Conservation (phyloP, 2,113 vertebrate genomes). For the Python bivittatus region DNA sequence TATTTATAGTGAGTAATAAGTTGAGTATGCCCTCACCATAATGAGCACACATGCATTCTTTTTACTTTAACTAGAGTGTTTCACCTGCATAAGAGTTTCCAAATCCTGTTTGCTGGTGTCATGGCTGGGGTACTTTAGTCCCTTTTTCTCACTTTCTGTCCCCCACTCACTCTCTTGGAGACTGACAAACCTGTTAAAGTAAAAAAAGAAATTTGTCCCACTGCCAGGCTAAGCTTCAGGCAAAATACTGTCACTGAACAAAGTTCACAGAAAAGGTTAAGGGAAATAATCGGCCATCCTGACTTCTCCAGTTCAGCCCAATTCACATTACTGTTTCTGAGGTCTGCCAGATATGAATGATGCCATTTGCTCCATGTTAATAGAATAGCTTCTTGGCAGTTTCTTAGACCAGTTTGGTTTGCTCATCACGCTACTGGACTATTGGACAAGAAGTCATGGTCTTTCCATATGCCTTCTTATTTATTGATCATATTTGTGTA, state of each 20-base stretch:
- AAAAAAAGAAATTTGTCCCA: constrained; percentile 49
- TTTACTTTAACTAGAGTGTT: not conserved
- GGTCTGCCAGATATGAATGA: not conserved
- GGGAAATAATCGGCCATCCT: constrained; percentile 45
- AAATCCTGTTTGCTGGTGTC: not conserved
- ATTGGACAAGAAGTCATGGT: not conserved
- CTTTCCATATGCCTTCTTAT: not conserved
- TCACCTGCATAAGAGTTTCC: not conserved
- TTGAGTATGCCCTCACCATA: not conserved
- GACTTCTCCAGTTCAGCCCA: constrained; percentile 16
- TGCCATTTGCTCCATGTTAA: constrained; percentile 20
- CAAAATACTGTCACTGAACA: constrained; percentile 58
- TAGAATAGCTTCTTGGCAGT: constrained; percentile 24
- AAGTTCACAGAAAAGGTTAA: constrained; percentile 57
- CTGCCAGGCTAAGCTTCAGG: constrained; percentile 63
- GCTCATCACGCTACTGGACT: not conserved
- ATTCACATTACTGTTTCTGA: constrained; percentile 25
- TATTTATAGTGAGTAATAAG: not conserved
- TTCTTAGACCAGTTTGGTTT: constrained; percentile 9
- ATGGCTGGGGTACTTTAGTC: not conserved
- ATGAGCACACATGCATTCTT: not conserved
- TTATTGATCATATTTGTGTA: no score
- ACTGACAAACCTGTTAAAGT: constrained; percentile 58
- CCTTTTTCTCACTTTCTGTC: not conserved
- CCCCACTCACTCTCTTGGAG: constrained; percentile 42